Conservation (phyloP, 2,888 invertebrate genomes). For the Mechanitis messenoides region DNA sequence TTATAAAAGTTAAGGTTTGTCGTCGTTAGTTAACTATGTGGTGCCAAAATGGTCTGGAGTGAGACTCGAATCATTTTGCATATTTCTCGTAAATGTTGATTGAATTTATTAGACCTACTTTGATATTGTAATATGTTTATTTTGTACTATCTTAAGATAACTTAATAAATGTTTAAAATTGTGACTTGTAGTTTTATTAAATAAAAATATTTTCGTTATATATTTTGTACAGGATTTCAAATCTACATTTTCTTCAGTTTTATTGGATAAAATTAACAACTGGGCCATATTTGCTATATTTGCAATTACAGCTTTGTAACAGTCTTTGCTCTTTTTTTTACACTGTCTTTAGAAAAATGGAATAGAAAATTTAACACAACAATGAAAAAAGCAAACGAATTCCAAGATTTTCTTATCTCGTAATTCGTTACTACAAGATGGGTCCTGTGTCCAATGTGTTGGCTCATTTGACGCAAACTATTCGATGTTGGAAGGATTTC, state of each 20-base stretch:
- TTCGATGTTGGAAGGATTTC: constrained; percentile 13
- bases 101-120: constrained; percentile 23
- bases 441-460: constrained; percentile 19
- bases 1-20: background rate
- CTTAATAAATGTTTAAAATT: constrained; percentile 32
- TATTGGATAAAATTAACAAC: background rate
- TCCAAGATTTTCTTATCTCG: constrained; percentile 18
- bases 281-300: background rate
- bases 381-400: constrained; percentile 17
- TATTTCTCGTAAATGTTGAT: constrained; percentile 30
- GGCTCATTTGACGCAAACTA: constrained; percentile 16
- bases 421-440: constrained; percentile 11
- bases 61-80: constrained; percentile 48
- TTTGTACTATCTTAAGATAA: constrained; percentile 25
- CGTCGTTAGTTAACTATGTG: constrained; percentile 16
- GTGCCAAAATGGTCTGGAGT: constrained; percentile 59
- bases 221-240: too few species aligned
- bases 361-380: constrained; percentile 21
- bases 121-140: constrained; percentile 21
- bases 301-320: too few species aligned
- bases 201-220: too few species aligned
- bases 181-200: constrained; percentile 20
- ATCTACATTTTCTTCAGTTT: background rate
- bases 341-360: constrained; percentile 3
- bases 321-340: too few species aligned